Base-by-base conservation (phyloP, 2,888 invertebrate species). In the Choristoneura rosaceana region DNA sequence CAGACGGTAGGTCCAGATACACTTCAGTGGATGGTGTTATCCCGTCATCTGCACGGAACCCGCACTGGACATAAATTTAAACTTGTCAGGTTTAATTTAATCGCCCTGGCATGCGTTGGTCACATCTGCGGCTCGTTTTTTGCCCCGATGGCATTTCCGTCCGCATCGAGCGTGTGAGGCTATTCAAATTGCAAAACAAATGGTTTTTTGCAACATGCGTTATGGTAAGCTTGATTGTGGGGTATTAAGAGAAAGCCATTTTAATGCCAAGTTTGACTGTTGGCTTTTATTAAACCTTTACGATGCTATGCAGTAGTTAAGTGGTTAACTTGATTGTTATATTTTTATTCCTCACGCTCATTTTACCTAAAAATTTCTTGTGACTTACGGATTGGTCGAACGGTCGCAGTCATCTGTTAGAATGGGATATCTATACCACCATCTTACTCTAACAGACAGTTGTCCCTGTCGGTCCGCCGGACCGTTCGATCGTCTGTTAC, bases 51-150 rank as follows among this genome's bases (percentile, higher is more conserved):
- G n/a, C 25, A 41, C 65, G 25, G 55, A 66, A 55, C 65, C 55
- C 55, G 5, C 64, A 68, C 62, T 69, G 74, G 76, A 75, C 75
- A 67, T 78, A 77, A 79, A 77, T 75, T 79, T 80, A 38, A 50
- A 25, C 60, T 64, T 58, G 58, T 52, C 68, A 59, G 63, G 55
- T 82, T 80, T 81, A 77, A 66, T 66, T 74, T 74, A 68, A 79
- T 78, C 79, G 79, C 79, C 78, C 47, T 62, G 74, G 70, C 74
- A 69, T 68, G 69, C 77, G 76, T 78, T 77, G 71, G 76, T 68
- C 78, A 75, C 79, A 81, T 81, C 78, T 82, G 79, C 74, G 79
- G 80, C 75, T 80, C 78, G 71, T 78, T 81, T 83, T 81, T 82
- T 69, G 71, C 45, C 64, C 69, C 66, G 55, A 52, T 61, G 69